A percentile compares a stretch with the other conserved stretches of the same genome.
Evolutionary conservation across 2,888 invertebrate species (phyloP).

Genomic region (Cotesia congregata): DNA sequence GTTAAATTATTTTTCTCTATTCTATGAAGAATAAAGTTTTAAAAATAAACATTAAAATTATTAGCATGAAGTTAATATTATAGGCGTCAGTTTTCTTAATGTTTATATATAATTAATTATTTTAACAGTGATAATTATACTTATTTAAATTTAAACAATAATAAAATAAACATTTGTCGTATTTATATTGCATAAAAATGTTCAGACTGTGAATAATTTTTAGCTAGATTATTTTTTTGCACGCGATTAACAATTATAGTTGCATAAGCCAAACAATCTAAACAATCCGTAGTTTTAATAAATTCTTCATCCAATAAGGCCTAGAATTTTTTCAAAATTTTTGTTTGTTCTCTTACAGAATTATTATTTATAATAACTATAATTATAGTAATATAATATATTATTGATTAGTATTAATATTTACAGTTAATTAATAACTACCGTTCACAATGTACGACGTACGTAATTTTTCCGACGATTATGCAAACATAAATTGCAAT

Average conservation of each 20-base stretch:
- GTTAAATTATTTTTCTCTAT: background rate
- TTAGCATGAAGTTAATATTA: background rate
- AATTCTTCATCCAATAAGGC: background rate
- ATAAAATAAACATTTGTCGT: background rate
- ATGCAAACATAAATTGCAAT: constrained; percentile 3
- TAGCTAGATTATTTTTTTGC: background rate
- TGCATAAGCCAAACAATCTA: background rate
- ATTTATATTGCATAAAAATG: background rate
- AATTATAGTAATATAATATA: background rate
- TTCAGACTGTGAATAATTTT: background rate
- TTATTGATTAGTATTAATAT: background rate
- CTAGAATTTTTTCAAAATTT: background rate
- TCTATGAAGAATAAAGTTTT: background rate
- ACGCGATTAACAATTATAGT: background rate
- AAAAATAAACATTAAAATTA: background rate
- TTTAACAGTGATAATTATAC: background rate
- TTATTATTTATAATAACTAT: background rate
- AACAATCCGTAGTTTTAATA: background rate
- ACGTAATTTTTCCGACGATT: constrained; percentile 13
- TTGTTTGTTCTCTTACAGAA: background rate
- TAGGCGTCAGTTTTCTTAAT: background rate
- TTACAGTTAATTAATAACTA: background rate
- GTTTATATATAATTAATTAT: background rate
- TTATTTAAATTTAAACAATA: background rate
- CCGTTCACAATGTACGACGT: background rate